Evolutionary conservation across 2,113 vertebrate species (phyloP).

Genomic region (Stigmatopora nigra): DNA sequence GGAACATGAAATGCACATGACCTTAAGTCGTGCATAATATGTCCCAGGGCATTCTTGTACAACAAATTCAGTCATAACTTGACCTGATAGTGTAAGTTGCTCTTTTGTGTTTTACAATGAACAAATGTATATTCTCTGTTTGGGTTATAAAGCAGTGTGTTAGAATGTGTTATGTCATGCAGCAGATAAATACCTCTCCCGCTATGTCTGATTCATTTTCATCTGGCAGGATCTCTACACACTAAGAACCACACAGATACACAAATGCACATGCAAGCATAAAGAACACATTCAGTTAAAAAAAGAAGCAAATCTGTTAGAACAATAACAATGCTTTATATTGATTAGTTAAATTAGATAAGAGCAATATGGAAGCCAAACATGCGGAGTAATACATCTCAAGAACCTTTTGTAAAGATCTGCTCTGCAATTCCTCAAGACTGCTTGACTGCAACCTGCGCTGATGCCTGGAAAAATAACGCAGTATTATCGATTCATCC

Average conservation of each 20-base stretch:
- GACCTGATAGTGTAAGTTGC: not conserved
- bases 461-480: constrained; percentile 64
- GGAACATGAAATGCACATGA: not conserved
- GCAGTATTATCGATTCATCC: not conserved
- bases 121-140: not conserved
- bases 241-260: constrained; percentile 33
- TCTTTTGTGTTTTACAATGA: not conserved
- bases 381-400: not conserved
- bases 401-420: constrained; percentile 78
- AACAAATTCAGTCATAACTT: not conserved
- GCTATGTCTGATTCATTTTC: constrained; percentile 54
- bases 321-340: not conserved
- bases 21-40: not conserved
- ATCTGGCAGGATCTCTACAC: constrained; percentile 50
- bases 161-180: constrained; percentile 21
- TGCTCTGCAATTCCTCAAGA: constrained; percentile 87
- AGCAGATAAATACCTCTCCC: constrained; percentile 54
- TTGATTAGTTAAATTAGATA: not conserved
- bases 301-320: constrained; percentile 3
- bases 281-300: constrained; percentile 27
- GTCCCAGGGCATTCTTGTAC: not conserved
- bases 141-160: not conserved
- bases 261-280: constrained; percentile 21
- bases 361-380: not conserved
- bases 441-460: constrained; percentile 83